phyloP scores from a whole-genome alignment of 2,797 vertebrate species.

The Tragopan temminckii region DNA sequence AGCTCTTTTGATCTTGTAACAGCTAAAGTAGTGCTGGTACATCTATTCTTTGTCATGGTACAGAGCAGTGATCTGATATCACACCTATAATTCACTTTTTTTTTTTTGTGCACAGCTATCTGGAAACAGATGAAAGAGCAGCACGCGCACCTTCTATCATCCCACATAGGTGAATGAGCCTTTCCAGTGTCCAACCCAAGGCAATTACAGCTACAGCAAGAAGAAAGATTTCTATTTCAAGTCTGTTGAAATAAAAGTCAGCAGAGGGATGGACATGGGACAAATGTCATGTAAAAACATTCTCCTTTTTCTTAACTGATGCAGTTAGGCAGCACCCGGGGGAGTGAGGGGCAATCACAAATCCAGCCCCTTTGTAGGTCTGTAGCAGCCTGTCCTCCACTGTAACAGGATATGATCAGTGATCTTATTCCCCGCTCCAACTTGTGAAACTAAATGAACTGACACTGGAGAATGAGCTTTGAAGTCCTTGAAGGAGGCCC shows the following conservation, averaged over 20 bases:
- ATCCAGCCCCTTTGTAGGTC: neutral
- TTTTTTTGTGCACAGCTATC: neutral
- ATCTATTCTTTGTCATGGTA: slow-evolving; percentile 41
- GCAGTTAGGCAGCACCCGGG: neutral
- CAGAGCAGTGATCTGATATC: neutral
- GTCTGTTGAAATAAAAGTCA: neutral
- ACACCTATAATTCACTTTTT: neutral
- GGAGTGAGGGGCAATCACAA: neutral
- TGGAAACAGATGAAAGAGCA: slow-evolving; percentile 10
- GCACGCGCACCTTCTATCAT: neutral
- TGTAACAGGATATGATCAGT: neutral
- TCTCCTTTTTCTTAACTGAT: neutral
- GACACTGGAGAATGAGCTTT: neutral
- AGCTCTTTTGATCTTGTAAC: slow-evolving; percentile 29
- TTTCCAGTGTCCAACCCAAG: neutral
- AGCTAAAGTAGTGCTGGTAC: neutral
- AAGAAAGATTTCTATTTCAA: slow-evolving; percentile 39
- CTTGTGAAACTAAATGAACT: neutral
- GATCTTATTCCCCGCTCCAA: neutral
- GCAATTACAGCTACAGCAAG: neutral
- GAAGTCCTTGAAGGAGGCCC: neutral
- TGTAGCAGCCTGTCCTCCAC: neutral
- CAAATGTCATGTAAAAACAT: neutral
- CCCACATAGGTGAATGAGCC: neutral
- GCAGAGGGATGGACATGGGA: neutral